Conservation (phyloP, 2,797 vertebrate species). For the Bradypodion ventrale region DNA sequence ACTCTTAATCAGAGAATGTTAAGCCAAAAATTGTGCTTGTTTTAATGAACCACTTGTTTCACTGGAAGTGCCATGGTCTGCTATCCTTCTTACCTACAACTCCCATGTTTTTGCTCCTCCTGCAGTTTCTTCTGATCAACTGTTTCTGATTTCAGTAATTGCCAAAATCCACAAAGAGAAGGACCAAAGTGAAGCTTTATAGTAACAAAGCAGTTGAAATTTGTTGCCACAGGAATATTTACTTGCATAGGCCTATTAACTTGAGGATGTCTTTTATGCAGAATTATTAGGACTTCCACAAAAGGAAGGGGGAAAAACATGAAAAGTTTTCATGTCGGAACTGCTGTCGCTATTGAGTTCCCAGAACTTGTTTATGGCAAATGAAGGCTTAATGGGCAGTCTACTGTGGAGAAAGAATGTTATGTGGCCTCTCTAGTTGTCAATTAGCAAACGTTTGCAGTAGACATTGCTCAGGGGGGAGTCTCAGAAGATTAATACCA, state of each 20-base stretch:
- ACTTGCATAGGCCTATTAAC: not conserved
- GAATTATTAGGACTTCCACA: constrained; percentile 8
- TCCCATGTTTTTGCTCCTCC: constrained; percentile 31
- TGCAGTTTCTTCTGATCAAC: constrained; percentile 25
- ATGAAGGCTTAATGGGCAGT: constrained; percentile 10
- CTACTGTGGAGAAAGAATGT: constrained; percentile 2
- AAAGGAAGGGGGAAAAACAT: constrained; percentile 4
- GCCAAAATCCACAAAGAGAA: not conserved
- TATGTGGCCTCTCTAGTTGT: constrained; percentile 9
- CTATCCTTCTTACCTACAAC: constrained; percentile 39
- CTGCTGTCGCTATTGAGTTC: constrained; percentile 24
- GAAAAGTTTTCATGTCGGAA: constrained; percentile 1
- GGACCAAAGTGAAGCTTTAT: not conserved
- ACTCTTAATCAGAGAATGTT: constrained; percentile 74
- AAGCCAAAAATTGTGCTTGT: constrained; percentile 44
- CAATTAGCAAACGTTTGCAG: constrained; percentile 27
- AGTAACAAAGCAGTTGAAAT: constrained; percentile 2
- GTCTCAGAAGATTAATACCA: constrained; percentile 1
- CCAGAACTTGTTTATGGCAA: not conserved
- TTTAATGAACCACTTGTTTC: constrained; percentile 72
- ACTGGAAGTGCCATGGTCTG: constrained; percentile 61
- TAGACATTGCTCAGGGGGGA: not conserved
- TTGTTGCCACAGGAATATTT: not conserved
- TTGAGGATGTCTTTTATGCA: not conserved
- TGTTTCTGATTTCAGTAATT: constrained; percentile 28